A percentile compares a stretch with the other conserved stretches of the same genome.
Conservation (phyloP, 2,797 vertebrate genomes). For the Gymnopithys bicolor region DNA sequence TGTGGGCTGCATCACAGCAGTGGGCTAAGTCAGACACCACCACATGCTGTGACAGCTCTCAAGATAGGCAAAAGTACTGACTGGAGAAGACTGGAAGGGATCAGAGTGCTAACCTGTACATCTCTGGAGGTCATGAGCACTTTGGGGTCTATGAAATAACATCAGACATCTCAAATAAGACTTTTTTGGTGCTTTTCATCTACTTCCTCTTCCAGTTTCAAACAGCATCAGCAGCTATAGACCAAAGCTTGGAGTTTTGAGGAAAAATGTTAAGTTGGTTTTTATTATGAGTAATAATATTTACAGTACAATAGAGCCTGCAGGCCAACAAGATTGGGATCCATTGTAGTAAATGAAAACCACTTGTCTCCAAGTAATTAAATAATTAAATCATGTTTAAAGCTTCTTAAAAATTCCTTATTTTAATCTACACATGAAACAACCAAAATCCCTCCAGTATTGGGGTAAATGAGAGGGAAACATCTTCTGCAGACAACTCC, state of each 20-base stretch:
- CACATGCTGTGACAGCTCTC: neutral
- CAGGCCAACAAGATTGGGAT: conserved; percentile 55
- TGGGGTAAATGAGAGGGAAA: neutral
- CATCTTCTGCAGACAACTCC: neutral
- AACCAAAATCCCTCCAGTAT: neutral
- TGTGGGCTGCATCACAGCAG: neutral
- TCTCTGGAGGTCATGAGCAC: neutral
- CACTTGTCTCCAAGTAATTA: conserved; percentile 63
- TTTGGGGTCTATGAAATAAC: neutral
- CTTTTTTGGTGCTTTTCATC: neutral
- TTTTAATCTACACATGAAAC: conserved; percentile 37
- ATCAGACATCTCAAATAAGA: neutral
- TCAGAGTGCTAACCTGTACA: neutral
- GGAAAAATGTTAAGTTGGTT: neutral
- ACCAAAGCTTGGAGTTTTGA: conserved; percentile 19
- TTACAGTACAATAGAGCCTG: conserved; percentile 60
- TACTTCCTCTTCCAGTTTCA: conserved; percentile 1
- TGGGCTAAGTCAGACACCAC: neutral
- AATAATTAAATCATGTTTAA: conserved; percentile 48
- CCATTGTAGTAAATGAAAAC: conserved; percentile 60
- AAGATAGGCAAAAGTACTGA: neutral
- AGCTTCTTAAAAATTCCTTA: conserved; percentile 38
- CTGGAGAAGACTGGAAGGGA: neutral
- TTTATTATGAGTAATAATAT: conserved; percentile 67
- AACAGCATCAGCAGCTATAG: neutral